Percentiles rank a stretch among this genome's conserved stretches.
These are phyloP conservation scores for Haliclystus octoradiatus DNA, from an alignment of 30 jellyfish, hydroid and myxozoan species.

Conservation along the genomic window DNA sequence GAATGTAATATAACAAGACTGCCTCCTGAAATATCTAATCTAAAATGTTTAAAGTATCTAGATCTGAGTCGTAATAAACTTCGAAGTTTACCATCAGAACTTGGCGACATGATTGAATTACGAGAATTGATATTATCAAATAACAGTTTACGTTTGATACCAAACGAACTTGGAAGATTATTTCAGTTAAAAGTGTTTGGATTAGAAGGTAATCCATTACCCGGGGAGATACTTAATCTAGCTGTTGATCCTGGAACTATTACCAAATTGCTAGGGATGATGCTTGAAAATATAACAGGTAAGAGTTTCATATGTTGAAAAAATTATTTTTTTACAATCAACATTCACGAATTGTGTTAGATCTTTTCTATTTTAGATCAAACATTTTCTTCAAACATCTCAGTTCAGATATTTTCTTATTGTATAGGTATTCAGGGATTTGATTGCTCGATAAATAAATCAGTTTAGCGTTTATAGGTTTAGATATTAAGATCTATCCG, in stretches of 20 bases:
- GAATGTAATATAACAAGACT: slow-evolving; percentile 63
- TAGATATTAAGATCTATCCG: too few species aligned
- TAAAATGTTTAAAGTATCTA: slow-evolving; percentile 48
- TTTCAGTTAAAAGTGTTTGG: slow-evolving; percentile 66
- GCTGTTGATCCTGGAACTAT: slow-evolving; percentile 50
- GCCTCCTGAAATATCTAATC: slow-evolving; percentile 74
- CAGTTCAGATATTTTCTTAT: too few species aligned
- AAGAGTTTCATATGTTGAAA: slow-evolving; percentile 10
- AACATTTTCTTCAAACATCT: too few species aligned
- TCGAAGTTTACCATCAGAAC: slow-evolving; percentile 87
- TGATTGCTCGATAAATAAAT: too few species aligned
- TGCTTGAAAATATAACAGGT: slow-evolving; percentile 85
- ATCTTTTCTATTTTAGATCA: too few species aligned
- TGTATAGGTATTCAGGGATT: too few species aligned
- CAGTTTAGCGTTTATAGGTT: too few species aligned
- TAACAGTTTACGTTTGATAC: slow-evolving; percentile 72
- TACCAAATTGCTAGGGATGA: slow-evolving; percentile 40
- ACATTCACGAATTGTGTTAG: too few species aligned
- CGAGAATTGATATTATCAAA: slow-evolving; percentile 59
- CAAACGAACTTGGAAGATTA: slow-evolving; percentile 90
- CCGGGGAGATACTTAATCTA: slow-evolving; percentile 54
- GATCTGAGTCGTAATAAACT: slow-evolving; percentile 73
- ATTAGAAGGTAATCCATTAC: slow-evolving; percentile 92
- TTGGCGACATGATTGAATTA: slow-evolving; percentile 91
- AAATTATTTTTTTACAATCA: too few species aligned